A percentile compares a stretch with the other conserved stretches of the same genome.
Conservation (phyloP, 1,140 invertebrate species). For the Eriosoma lanigerum region DNA sequence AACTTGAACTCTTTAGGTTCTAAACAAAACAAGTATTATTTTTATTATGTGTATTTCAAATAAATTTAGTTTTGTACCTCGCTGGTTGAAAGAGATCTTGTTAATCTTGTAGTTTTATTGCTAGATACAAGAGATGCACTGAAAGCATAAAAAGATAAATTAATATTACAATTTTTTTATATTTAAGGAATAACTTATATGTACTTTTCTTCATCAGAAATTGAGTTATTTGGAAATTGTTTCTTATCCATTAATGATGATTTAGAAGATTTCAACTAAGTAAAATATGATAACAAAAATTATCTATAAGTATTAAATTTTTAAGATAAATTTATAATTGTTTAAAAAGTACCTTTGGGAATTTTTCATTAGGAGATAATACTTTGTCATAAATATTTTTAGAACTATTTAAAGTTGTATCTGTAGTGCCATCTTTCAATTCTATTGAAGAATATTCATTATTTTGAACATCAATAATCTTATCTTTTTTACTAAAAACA, state of each 20-base stretch:
- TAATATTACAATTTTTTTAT: background rate
- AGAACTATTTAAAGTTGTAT: slow-evolving; percentile 72
- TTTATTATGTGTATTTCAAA: background rate
- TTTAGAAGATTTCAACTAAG: slow-evolving; percentile 57
- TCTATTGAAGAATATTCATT: slow-evolving; percentile 57
- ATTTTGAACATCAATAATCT: background rate
- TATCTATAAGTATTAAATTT: background rate
- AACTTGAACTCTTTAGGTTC: slow-evolving; percentile 34
- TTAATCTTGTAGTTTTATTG: slow-evolving; percentile 15
- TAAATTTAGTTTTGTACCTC: background rate
- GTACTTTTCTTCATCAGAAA: slow-evolving; percentile 77
- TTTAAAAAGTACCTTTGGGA: slow-evolving; percentile 46
- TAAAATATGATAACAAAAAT: slow-evolving; percentile 12
- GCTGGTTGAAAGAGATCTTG: slow-evolving; percentile 38
- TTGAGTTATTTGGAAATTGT: slow-evolving; percentile 86
- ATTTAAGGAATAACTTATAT: background rate
- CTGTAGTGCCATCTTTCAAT: slow-evolving; percentile 69
- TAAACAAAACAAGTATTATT: background rate
- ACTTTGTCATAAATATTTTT: slow-evolving; percentile 79
- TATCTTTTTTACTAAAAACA: slow-evolving; percentile 44
- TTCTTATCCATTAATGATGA: slow-evolving; percentile 78
- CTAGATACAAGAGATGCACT: background rate
- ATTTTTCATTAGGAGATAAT: slow-evolving; percentile 74
- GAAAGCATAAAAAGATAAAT: background rate
- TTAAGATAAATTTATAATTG: background rate